Evolutionary conservation across 2,113 vertebrate species (phyloP).

Genomic region (Trematocara unimaculatum): DNA sequence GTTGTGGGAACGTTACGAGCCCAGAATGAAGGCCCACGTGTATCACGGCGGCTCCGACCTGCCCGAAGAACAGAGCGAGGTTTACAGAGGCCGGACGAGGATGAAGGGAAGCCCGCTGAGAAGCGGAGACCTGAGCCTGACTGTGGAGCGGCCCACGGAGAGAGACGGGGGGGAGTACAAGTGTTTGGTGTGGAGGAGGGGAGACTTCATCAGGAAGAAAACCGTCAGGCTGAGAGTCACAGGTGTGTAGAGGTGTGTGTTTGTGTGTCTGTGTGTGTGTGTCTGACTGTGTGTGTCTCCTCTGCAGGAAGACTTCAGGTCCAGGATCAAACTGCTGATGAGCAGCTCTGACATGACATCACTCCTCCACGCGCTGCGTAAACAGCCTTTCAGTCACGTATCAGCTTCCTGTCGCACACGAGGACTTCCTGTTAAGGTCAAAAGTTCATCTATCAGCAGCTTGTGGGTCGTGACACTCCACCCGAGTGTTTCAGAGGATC

Average conservation of each 20-base stretch:
- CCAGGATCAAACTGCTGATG: not conserved
- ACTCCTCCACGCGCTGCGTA: too few species aligned
- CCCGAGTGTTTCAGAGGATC: too few species aligned
- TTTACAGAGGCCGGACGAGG: not conserved
- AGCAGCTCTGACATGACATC: too few species aligned
- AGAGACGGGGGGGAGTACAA: not conserved
- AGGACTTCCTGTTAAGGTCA: too few species aligned
- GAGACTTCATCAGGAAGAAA: not conserved
- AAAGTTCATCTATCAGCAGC: too few species aligned
- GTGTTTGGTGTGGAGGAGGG: not conserved
- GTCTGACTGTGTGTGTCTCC: not conserved
- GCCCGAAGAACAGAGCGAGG: not conserved
- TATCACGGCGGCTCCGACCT: not conserved
- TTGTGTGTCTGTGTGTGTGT: too few species aligned
- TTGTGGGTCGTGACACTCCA: rapidly evolving
- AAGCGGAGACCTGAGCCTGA: not conserved
- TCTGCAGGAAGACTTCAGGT: not conserved
- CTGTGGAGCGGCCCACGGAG: not conserved
- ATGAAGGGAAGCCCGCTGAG: not conserved
- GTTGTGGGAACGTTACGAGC: not conserved
- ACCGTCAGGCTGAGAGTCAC: not conserved
- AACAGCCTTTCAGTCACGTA: too few species aligned
- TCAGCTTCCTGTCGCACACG: too few species aligned
- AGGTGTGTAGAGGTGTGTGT: not conserved
- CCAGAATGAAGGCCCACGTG: not conserved